Base-by-base conservation (phyloP, 2,888 invertebrate species). In the Agrochola lychnidis region DNA sequence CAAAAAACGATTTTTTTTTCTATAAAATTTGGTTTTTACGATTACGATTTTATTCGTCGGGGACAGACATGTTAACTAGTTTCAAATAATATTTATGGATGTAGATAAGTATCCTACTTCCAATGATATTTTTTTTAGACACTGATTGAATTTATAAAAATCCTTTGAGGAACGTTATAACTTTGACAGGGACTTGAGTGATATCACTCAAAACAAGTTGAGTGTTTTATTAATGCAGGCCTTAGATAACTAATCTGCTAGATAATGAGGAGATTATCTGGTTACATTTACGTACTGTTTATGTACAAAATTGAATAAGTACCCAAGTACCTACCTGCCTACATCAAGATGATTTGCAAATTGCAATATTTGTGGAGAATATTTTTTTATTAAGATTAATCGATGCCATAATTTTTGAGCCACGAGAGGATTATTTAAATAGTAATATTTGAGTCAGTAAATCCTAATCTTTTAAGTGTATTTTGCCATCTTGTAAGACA, bases 251-350 rank as follows among this genome's bases (percentile, higher is more conserved):
- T 67, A 61, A 78, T 81, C 66, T n/a, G 36, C 14, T 14, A 48
- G 81, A 81, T 78, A 81, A 81, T 48, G 45, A n/a, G 36, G 22
- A 59, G 59, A 67, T 74, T 30, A 56, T 61, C 25, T 59, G 12
- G 25, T 56, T 48, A 57, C 2, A 57, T 48, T 22, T 22, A 25
- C 48, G 16, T 76, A 42, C 7, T 53, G 19, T 53, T 14, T 73
- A 61, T 61, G 51, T 51, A 61, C n/a, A 19, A 10, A 76, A 76
- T 61, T 53, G 40, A 78, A 53, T 25, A 53, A 19, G 40, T 51
- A 73, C 7, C 42, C 7, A 42, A 16, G 1, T 42, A n/a, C n/a
- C 22, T 42, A n/a, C n/a, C 22, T 36, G 6, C 36, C 6, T 62
- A 22, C 1, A 6, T 40, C 16, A 30, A 0, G 22, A 42, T 59